Percentiles rank a stretch among this genome's conserved stretches.
Conservation (phyloP, 92 coral and sea anemone genomes). For the Parazoanthus swiftii region DNA sequence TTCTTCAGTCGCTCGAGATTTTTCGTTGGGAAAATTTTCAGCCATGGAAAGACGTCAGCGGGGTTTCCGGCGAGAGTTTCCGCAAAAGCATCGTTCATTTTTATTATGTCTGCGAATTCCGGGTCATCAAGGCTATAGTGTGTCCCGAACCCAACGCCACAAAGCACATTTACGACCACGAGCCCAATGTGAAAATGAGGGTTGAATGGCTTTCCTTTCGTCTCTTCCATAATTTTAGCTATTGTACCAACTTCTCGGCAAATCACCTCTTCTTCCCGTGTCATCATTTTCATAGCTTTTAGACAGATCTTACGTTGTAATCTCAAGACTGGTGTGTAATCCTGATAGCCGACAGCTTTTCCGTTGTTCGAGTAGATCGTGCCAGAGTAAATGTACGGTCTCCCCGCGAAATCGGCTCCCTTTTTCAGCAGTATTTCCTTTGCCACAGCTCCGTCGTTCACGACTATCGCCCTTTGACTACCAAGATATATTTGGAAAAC, state of each 20-base stretch:
- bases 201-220: slow-evolving; percentile 36
- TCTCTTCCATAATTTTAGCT: slow-evolving; percentile 42
- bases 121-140: slow-evolving; percentile 50
- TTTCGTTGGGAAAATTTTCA: slow-evolving; percentile 46
- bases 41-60: slow-evolving; percentile 54
- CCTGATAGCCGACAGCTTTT: slow-evolving; percentile 64
- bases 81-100: slow-evolving; percentile 37
- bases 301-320: slow-evolving; percentile 67
- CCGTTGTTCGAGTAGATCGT: slow-evolving; percentile 63
- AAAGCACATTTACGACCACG: slow-evolving; percentile 44
- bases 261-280: slow-evolving; percentile 59
- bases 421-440: slow-evolving; percentile 71
- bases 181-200: slow-evolving; percentile 44
- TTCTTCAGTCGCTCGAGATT: slow-evolving; percentile 43
- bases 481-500: slow-evolving; percentile 69
- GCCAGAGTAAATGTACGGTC: slow-evolving; percentile 68
- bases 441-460: slow-evolving; percentile 67
- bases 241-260: slow-evolving; percentile 65
- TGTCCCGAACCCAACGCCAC: slow-evolving; percentile 46
- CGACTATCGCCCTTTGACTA: slow-evolving; percentile 58
- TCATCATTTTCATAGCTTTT: slow-evolving; percentile 68
- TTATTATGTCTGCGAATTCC: slow-evolving; percentile 45
- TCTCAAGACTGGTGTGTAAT: slow-evolving; percentile 63
- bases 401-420: slow-evolving; percentile 75
- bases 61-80: slow-evolving; percentile 48